A percentile compares a stretch with the other conserved stretches of the same genome.
Conservation (phyloP, 2,113 vertebrate species). For the Heloderma charlesbogerti region DNA sequence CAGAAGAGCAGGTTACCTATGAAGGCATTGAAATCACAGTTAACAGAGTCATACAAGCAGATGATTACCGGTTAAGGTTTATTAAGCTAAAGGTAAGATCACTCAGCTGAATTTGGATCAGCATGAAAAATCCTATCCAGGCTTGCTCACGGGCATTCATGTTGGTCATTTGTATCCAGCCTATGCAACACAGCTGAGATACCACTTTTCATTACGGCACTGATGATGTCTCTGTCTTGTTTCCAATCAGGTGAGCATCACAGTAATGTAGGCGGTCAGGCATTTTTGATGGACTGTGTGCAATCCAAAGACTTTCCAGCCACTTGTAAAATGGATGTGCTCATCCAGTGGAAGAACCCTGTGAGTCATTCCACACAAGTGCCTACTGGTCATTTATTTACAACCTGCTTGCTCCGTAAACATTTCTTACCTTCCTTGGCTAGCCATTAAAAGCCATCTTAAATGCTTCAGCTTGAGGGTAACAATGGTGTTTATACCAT, state of each 20-base stretch:
- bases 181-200: background rate
- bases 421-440: background rate
- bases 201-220: slow-evolving; percentile 10
- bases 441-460: background rate
- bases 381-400: slow-evolving; percentile 24
- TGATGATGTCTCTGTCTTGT: fast-evolving
- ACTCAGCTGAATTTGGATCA: slow-evolving; percentile 22
- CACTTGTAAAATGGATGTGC: background rate
- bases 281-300: background rate
- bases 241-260: background rate
- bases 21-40: slow-evolving; percentile 93
- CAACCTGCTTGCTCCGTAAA: background rate
- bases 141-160: background rate
- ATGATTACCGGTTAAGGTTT: slow-evolving; percentile 95
- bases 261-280: background rate
- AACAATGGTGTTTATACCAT: background rate
- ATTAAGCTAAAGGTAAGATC: slow-evolving; percentile 92
- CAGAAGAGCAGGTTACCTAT: slow-evolving; percentile 89
- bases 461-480: background rate
- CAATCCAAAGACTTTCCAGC: slow-evolving; percentile 28
- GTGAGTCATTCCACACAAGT: slow-evolving; percentile 36
- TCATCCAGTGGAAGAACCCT: slow-evolving; percentile 28
- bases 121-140: slow-evolving; percentile 19
- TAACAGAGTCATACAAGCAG: slow-evolving; percentile 89
- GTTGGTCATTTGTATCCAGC: background rate